Conservation (phyloP, 2,888 invertebrate genomes). For the Norana najaformis region DNA sequence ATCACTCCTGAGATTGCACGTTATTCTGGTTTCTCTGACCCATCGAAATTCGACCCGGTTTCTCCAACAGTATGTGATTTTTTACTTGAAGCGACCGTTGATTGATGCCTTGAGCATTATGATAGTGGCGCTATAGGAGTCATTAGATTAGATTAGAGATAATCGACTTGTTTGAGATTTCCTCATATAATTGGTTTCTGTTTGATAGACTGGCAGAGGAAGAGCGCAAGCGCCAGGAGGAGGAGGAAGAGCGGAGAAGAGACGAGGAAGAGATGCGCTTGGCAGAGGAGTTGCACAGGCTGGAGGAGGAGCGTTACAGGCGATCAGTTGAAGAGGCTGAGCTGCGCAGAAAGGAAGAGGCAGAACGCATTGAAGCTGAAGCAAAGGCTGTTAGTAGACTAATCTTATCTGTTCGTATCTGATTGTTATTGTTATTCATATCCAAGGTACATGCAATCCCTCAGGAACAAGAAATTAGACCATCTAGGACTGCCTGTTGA, state of each 20-base stretch:
- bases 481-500: not conserved
- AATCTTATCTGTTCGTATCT: not conserved
- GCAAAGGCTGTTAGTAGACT: constrained; percentile 17
- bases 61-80: too few species aligned
- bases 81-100: too few species aligned
- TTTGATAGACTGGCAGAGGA: not conserved
- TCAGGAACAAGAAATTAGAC: not conserved
- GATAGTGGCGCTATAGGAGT: too few species aligned
- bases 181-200: not conserved
- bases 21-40: too few species aligned
- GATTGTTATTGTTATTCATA: not conserved
- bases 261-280: constrained; percentile 19
- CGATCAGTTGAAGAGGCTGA: not conserved
- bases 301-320: constrained; percentile 3
- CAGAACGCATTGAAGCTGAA: not conserved
- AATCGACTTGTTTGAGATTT: constrained; percentile 13
- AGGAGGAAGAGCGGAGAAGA: constrained; percentile 1
- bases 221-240: constrained; percentile 1
- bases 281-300: not conserved
- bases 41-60: too few species aligned
- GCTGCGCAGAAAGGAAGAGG: not conserved
- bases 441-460: not conserved
- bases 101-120: too few species aligned
- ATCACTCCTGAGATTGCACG: not conserved
- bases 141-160: not conserved